Evolutionary conservation across 2,888 invertebrate species (phyloP), one percentile per base, ranked within the genome.

Genomic region (Dryobota labecula): DNA sequence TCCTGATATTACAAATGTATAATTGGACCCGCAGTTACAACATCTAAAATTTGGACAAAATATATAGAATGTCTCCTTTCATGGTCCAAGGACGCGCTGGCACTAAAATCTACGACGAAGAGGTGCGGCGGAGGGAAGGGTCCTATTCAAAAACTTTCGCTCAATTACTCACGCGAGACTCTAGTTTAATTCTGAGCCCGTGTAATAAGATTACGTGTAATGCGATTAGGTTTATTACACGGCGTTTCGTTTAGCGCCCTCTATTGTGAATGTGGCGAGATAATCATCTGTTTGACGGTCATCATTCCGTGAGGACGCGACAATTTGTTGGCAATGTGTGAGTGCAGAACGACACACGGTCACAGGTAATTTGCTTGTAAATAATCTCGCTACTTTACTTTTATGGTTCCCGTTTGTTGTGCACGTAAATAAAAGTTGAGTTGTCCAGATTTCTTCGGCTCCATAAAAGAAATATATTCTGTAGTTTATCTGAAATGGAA

Each of bases 121-220:
- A 58, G 78, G 64, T 63, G 70, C n/a, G 60, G 47, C 3, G 27
- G 33, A 9, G 58, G 47, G 18, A 54, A 53, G 65, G 63, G 0
- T 36, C 36, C 77, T 82, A 84, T 88, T 87, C 88, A 85, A 86
- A 88, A 88, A 88, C 84, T 85, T 87, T 84, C 83, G 78, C 83
- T 80, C 86, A 84, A 87, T 88, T 84, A 84, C 86, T 80, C 82
- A 83, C 78, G 74, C 75, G 81, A 81, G 82, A 82, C 83, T 83
- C 78, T 85, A 85, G 85, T 84, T 78, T 87, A 84, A 87, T 85
- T 84, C 80, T 81, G 76, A 79, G 78, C 74, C 76, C 64, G 70
- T 79, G 85, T 86, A 85, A 86, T 84, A 85, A 86, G 86, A 87
- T 87, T 86, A 87, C 76, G 71, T 71, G 85, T 84, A 81, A 85